Conservation (phyloP, 2,888 invertebrate species). For the Ptychoptera albimana region DNA sequence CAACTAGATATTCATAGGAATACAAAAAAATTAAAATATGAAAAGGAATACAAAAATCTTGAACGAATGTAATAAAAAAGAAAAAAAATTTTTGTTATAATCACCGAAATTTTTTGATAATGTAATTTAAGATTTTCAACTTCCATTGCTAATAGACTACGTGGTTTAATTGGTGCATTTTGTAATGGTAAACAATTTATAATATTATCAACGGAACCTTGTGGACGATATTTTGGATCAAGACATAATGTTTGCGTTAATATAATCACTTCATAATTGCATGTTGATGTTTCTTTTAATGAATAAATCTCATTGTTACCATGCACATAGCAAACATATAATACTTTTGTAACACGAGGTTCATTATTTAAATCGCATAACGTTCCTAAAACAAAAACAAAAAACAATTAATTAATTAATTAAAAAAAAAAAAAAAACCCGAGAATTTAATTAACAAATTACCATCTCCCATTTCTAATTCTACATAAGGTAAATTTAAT, state of each 20-base stretch:
- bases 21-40: too few relatives aligned
- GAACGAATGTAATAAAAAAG: too few relatives aligned
- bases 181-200: constrained; percentile 58
- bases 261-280: constrained; percentile 86
- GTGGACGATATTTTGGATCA: constrained; percentile 75
- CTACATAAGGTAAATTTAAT: constrained; percentile 72
- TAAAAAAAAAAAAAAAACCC: too few relatives aligned
- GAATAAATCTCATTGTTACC: constrained; percentile 86
- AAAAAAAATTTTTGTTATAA: too few relatives aligned
- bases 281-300: constrained; percentile 83
- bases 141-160: constrained; percentile 52
- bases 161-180: constrained; percentile 53
- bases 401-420: neutral
- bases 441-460: neutral
- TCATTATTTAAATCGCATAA: constrained; percentile 79
- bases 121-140: constrained; percentile 53
- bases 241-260: constrained; percentile 73
- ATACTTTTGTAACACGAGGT: constrained; percentile 62
- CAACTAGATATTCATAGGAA: too few relatives aligned
- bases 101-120: constrained; percentile 40
- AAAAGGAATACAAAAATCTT: too few relatives aligned
- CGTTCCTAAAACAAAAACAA: constrained; percentile 30
- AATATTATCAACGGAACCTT: constrained; percentile 58
- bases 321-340: constrained; percentile 78
- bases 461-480: constrained; percentile 75